These are phyloP conservation scores for Holcopasites calliopsidis DNA, from an alignment of 1,140 invertebrate genomes.

Conservation along the genomic window DNA sequence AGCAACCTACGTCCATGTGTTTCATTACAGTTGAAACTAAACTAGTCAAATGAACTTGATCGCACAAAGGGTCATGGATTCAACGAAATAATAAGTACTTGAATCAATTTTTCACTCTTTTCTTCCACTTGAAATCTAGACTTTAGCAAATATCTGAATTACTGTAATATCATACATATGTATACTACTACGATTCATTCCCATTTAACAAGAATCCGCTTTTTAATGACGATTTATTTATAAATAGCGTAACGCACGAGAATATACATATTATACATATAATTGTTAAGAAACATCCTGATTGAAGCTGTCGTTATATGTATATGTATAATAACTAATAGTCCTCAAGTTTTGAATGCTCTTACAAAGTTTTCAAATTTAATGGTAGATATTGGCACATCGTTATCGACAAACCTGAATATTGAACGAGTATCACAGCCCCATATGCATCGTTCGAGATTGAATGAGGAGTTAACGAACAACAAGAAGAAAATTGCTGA, in stretches of 20 bases:
- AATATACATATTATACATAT: no score
- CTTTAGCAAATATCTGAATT: neutral
- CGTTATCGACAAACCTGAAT: neutral
- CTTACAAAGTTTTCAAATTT: neutral
- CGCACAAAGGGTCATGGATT: neutral
- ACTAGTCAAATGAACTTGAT: slow-evolving; percentile 9
- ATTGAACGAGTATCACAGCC: neutral
- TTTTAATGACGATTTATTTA: neutral
- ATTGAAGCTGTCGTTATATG: no score
- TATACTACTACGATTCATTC: neutral
- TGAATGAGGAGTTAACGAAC: no score
- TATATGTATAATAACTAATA: no score
- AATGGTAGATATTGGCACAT: neutral
- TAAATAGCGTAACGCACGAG: no score
- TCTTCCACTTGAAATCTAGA: neutral
- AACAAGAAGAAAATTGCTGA: neutral
- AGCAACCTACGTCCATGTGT: neutral
- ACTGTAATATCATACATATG: neutral
- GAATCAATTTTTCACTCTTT: neutral
- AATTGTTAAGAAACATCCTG: no score
- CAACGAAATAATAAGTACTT: neutral
- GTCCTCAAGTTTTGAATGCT: neutral
- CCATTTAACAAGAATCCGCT: neutral
- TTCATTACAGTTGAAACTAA: neutral
- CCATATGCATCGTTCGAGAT: no score